phyloP scores from a whole-genome alignment of 2,797 vertebrate genomes.

The Catostomus latipinnis region DNA sequence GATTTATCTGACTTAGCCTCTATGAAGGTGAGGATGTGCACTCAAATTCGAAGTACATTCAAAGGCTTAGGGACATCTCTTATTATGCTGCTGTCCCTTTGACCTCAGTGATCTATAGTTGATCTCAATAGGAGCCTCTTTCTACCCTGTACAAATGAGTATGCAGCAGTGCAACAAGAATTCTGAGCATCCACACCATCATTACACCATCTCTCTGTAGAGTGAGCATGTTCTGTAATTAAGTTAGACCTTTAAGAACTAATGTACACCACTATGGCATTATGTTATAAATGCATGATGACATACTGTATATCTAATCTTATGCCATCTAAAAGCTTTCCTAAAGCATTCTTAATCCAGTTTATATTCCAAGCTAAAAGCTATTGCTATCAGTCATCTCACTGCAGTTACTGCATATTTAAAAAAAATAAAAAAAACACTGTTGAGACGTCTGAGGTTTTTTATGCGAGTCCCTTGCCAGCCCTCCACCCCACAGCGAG shows the following conservation, averaged over 20 bases:
- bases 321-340: not conserved
- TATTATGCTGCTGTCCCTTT: not conserved
- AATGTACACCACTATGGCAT: constrained; percentile 2
- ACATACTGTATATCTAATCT: not conserved
- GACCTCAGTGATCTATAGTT: not conserved
- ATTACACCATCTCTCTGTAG: not conserved
- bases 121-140: not conserved
- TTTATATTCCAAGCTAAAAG: constrained; percentile 42
- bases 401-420: not conserved
- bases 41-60: not conserved
- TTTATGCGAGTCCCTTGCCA: not conserved
- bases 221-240: not conserved
- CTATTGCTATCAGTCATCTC: constrained; percentile 3
- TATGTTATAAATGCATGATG: constrained; percentile 19
- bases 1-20: too few relatives aligned
- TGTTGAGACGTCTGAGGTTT: constrained; percentile 26
- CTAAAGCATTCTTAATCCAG: constrained; percentile 22
- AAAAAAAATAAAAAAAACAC: not conserved
- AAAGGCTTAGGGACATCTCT: not conserved
- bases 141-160: too few relatives aligned
- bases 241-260: constrained; percentile 4
- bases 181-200: not conserved
- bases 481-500: not conserved
- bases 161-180: not conserved
- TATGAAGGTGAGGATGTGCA: constrained; percentile 38